A percentile compares a stretch with the other conserved stretches of the same genome.
phyloP scores from a whole-genome alignment of 2,797 vertebrate species.

The Rhabdomys pumilio region DNA sequence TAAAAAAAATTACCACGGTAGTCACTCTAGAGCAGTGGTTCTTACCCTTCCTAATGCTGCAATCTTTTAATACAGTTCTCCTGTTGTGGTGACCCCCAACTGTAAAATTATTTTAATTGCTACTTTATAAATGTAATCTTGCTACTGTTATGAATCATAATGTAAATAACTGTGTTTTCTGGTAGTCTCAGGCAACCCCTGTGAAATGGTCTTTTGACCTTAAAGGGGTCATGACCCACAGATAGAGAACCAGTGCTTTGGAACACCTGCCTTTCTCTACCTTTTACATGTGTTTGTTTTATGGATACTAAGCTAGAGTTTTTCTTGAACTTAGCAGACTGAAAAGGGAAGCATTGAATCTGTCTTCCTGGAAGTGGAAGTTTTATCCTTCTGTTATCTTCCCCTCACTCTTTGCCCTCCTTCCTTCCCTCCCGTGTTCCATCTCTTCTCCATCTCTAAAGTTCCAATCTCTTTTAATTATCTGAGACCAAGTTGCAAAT shows the following conservation, averaged over 20 bases:
- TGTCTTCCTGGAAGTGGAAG: not conserved
- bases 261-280: not conserved
- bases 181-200: not conserved
- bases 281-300: not conserved
- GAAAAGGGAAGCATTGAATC: not conserved
- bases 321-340: not conserved
- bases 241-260: not conserved
- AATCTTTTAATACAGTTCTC: not conserved
- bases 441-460: not conserved
- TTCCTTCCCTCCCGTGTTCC: not conserved
- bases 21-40: not conserved
- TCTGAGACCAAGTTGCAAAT: not conserved
- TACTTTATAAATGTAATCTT: not conserved
- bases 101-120: not conserved
- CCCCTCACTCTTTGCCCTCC: no score
- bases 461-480: slow-evolving; percentile 10
- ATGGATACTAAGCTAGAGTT: not conserved
- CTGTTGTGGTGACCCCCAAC: no score
- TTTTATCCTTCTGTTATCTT: not conserved
- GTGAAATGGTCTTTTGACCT: not conserved
- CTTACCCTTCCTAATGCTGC: not conserved
- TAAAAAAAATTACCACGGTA: not conserved
- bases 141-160: not conserved
- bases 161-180: not conserved
- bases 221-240: not conserved